A percentile compares a stretch with the other conserved stretches of the same genome.
Evolutionary conservation across 2,797 vertebrate species (phyloP).

Genomic region (Atherinosoma microstoma): DNA sequence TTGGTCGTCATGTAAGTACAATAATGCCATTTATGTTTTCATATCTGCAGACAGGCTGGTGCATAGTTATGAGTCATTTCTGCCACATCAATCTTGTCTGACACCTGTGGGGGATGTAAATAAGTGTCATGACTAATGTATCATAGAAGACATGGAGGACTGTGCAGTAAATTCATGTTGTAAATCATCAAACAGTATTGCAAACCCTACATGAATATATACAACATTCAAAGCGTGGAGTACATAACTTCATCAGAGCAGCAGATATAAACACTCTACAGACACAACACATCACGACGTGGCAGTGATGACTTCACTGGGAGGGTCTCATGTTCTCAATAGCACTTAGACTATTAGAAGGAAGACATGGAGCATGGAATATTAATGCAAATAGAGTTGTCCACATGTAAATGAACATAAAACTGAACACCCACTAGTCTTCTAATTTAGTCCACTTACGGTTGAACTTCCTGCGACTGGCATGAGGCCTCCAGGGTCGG

Average conservation of each 20-base stretch:
- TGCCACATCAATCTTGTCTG: neutral
- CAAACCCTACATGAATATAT: neutral
- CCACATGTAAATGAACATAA: neutral
- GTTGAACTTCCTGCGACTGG: constrained; percentile 83
- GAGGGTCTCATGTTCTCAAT: constrained; percentile 54
- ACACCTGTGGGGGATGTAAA: neutral
- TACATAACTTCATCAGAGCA: neutral
- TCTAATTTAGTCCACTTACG: constrained; percentile 82
- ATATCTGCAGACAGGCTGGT: neutral
- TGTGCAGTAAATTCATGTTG: neutral
- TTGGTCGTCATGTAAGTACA: neutral
- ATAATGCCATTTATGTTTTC: neutral
- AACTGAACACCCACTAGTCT: neutral
- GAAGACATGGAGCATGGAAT: constrained; percentile 8
- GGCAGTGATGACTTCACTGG: constrained; percentile 24
- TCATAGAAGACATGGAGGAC: constrained; percentile 1
- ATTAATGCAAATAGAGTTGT: neutral
- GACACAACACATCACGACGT: constrained; percentile 9
- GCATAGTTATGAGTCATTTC: neutral
- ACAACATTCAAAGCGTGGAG: constrained; percentile 1
- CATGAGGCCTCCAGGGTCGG: constrained; percentile 86
- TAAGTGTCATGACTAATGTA: constrained; percentile 26
- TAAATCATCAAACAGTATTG: neutral
- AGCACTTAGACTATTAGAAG: constrained; percentile 43
- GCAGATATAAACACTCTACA: constrained; percentile 4